Conservation (phyloP, 2,888 invertebrate genomes). For the Stenichneumon culpator region DNA sequence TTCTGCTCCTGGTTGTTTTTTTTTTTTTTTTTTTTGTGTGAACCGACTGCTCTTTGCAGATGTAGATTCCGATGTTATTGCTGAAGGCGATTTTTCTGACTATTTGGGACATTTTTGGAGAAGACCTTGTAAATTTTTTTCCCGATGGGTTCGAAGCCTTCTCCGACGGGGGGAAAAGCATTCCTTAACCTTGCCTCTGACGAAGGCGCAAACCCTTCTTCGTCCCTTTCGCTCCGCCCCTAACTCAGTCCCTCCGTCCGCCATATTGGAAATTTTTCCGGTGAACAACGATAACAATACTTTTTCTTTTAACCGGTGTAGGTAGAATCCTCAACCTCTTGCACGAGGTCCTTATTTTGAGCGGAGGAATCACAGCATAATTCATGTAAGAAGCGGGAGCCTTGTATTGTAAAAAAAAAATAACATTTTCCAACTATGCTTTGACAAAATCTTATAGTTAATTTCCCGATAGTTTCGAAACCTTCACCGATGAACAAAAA, state of each 20-base stretch:
- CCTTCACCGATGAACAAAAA: not conserved
- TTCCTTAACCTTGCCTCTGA: not conserved
- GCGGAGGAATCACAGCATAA: constrained; percentile 71
- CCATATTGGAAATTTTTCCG: constrained; percentile 70
- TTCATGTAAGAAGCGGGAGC: constrained; percentile 74
- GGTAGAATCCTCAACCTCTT: constrained; percentile 50
- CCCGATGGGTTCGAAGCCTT: too few species aligned
- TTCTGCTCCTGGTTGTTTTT: not conserved
- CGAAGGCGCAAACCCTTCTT: not conserved
- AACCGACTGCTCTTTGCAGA: not conserved
- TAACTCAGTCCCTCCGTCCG: constrained; percentile 36
- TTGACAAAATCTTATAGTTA: too few species aligned
- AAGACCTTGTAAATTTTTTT: not conserved
- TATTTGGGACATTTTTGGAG: not conserved
- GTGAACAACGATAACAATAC: not conserved
- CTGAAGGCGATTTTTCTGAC: not conserved
- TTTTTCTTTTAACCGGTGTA: not conserved
- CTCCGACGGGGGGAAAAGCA: too few species aligned
- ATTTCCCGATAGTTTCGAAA: not conserved
- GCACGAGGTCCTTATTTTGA: constrained; percentile 36
- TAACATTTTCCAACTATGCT: too few species aligned
- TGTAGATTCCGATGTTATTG: not conserved
- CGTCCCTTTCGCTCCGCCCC: not conserved
- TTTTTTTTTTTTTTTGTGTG: not conserved
- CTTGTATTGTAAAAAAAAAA: not conserved